Percentiles rank a stretch among this genome's conserved stretches.
phyloP scores from a whole-genome alignment of 2,888 invertebrate genomes.

The Diplolepis rosae region DNA sequence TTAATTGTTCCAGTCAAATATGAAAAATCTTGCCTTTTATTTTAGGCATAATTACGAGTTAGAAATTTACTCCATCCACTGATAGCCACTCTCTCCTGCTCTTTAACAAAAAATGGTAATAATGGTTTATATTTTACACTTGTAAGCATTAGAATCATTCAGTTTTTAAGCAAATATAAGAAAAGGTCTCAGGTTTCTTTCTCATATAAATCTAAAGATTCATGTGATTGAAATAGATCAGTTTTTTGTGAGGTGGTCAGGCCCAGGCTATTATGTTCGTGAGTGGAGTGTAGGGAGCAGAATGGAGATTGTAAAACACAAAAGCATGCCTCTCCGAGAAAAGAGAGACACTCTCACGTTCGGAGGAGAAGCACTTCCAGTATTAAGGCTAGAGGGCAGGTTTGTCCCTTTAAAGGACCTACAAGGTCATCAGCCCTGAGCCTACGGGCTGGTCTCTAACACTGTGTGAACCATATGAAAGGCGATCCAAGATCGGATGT shows the following conservation, averaged over 20 bases:
- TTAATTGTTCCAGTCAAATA: too few relatives aligned
- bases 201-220: neutral
- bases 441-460: conserved; percentile 34
- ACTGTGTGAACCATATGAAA: conserved; percentile 69
- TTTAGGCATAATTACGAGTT: too few relatives aligned
- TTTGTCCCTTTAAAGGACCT: conserved; percentile 56
- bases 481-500: conserved; percentile 62
- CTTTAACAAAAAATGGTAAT: too few relatives aligned
- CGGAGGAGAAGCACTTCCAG: conserved; percentile 33
- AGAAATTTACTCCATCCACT: too few relatives aligned
- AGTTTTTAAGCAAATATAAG: neutral
- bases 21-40: too few relatives aligned
- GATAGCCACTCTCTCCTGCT: too few relatives aligned
- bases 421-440: conserved; percentile 63
- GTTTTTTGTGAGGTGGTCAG: neutral
- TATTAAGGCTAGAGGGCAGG: conserved; percentile 31
- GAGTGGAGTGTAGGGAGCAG: neutral
- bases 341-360: conserved; percentile 9
- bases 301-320: conserved; percentile 19
- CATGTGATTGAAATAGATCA: conserved; percentile 6
- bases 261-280: conserved; percentile 2
- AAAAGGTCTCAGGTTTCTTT: neutral
- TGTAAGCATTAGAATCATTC: too few relatives aligned
- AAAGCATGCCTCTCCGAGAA: conserved; percentile 17
- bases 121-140: too few relatives aligned